Evolutionary conservation across 2,888 invertebrate genomes (phyloP), one percentile per base, ranked within the genome.

Genomic region (Argyra leucocephala): DNA sequence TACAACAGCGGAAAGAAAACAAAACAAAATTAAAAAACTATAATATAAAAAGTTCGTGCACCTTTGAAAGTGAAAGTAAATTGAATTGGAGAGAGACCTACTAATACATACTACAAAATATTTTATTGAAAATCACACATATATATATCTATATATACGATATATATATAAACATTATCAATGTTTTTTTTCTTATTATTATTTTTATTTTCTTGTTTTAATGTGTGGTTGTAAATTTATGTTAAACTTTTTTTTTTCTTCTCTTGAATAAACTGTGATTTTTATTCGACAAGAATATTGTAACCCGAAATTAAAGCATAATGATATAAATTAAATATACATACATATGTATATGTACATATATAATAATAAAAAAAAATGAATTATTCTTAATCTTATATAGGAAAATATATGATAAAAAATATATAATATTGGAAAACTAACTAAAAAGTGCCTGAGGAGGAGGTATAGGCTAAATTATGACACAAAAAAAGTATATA

Each of bases 1-100:
- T 26, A 26, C 61, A 61, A 9, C 10, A 31, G 7, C 24, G 10
- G n/a, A n/a, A n/a, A n/a, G 5, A 61, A 61, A 58, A 58, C 22
- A 58, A 58, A 58, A 58, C 22, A 58, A 58, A 31, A 22, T 22
- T 2, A 58, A 7, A 58, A 61, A 26, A 12, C 21, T 23, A 10
- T 67, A 66, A 69, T 66, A 65, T 65, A 62, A 66, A 77, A 74
- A 78, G 78, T 78, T 77, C 77, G 76, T 77, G 75, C 73, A 78
- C 78, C 78, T 79, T 77, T 75, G 77, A 79, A 78, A 79, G 79
- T 78, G 78, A 79, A 79, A 79, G 79, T 78, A 76, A 48, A 48
- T 5, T 48, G 75, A 73, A 75, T 77, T 77, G 78, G 78, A 76
- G 76, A 77, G 78, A 77, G 77, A 79, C 79, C 78, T 78, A 79